Conservation (phyloP, 1,140 invertebrate species). For the Grapholita molesta region DNA sequence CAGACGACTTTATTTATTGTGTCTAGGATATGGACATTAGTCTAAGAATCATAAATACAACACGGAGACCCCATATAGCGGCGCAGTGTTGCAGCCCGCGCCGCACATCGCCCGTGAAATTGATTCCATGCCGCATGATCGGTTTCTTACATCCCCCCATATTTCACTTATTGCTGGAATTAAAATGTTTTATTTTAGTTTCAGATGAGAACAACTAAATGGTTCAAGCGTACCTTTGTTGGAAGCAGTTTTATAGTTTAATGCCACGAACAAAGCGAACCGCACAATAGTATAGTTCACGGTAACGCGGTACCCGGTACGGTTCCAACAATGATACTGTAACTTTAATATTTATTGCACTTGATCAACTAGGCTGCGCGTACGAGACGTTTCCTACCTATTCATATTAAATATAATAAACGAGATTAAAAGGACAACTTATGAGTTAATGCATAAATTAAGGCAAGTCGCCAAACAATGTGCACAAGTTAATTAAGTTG, state of each 20-base stretch:
- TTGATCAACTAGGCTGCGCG: constrained; percentile 64
- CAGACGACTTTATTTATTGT: background rate
- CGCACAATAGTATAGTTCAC: constrained; percentile 69
- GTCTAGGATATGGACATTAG: constrained; percentile 29
- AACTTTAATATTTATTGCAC: constrained; percentile 77
- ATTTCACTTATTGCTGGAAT: constrained; percentile 18
- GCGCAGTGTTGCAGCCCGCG: constrained; percentile 27
- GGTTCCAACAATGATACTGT: constrained; percentile 71
- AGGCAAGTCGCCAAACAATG: constrained; percentile 58
- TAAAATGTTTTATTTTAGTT: constrained; percentile 25
- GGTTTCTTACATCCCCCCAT: constrained; percentile 16
- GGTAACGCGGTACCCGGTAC: constrained; percentile 49
- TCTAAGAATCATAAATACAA: constrained; percentile 38
- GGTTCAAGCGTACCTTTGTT: background rate
- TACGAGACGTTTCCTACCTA: constrained; percentile 20
- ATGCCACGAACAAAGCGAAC: constrained; percentile 62
- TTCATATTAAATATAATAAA: constrained; percentile 22
- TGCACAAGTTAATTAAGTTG: constrained; percentile 69
- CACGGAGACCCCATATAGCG: constrained; percentile 44
- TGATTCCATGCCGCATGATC: constrained; percentile 32
- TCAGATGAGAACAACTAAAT: background rate
- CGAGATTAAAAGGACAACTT: constrained; percentile 47
- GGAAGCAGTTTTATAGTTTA: constrained; percentile 65
- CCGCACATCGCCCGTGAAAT: constrained; percentile 49
- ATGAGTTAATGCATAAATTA: constrained; percentile 53